phyloP scores from a whole-genome alignment of 2,797 vertebrate genomes.

The Alca torda region DNA sequence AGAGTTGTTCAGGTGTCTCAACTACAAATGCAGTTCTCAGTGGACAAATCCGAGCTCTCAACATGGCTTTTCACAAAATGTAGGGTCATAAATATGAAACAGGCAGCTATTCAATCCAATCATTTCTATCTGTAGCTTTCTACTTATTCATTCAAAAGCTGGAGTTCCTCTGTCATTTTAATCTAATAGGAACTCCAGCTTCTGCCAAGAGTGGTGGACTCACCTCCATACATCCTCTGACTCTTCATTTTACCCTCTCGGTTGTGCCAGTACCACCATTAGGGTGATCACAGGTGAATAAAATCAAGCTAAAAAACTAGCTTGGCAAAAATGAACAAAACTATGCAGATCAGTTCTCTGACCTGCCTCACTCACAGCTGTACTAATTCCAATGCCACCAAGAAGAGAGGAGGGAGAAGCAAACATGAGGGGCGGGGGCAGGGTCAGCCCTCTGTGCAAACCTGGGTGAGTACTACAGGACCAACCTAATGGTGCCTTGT shows the following conservation, averaged over 20 bases:
- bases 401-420: not conserved
- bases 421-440: not conserved
- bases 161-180: not conserved
- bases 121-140: not conserved
- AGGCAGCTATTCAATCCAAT: not conserved
- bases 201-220: not conserved
- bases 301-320: not conserved
- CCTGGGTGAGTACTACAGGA: not conserved
- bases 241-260: not conserved
- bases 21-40: not conserved
- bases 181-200: not conserved
- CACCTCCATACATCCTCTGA: not conserved
- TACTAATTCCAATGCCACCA: not conserved
- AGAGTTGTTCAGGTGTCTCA: not conserved
- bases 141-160: not conserved
- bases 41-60: not conserved
- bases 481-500: not conserved
- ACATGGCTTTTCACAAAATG: not conserved
- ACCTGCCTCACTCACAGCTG: not conserved
- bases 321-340: rapidly evolving
- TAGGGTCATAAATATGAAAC: not conserved
- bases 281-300: not conserved
- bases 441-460: not conserved
- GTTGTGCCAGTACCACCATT: not conserved
- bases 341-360: not conserved